Base-by-base conservation (phyloP, 1,140 invertebrate genomes). In the Rhynchophorus ferrugineus region DNA sequence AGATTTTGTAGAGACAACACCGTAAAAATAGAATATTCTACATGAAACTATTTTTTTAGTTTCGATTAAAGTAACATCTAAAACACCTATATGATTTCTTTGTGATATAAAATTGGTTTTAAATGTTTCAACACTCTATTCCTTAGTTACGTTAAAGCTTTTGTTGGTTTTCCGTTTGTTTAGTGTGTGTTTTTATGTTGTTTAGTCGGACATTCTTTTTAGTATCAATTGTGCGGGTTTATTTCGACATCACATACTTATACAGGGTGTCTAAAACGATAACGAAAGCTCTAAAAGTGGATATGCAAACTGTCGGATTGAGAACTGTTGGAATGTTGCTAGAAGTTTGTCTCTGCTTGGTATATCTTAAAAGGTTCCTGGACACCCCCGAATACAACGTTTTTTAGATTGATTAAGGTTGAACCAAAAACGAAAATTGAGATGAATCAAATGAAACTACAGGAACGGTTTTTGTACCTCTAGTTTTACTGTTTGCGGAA, bases 201-300 rank as follows among this genome's bases (percentile, higher is more conserved):
- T n/a, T n/a, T n/a, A n/a, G n/a, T n/a, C n/a, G n/a, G n/a, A n/a
- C 18, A 13, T 20, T 5, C 9, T 16, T 44, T 44, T 44, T 44
- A 44, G n/a, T 44, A 44, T 44, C 43, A 44, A 44, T 44, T 44
- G 43, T 44, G 43, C 43, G 20, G 18, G 17, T 44, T 17, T 13
- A 29, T 13, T 16, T 44, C 16, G 7, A 13, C 21, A 44, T 44
- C 43, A 44, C 43, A 44, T 29, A 17, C 22, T 33, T 44, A 44
- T 44, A 14, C 21, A 44, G 38, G 38, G 38, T 41, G 38, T 41
- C 38, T 17, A 21, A 37, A 37, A 37, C n/a, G 17, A 37, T 37
- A 37, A 37, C n/a, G n/a, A n/a, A n/a, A n/a, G n/a, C n/a, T n/a
- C n/a, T n/a, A n/a, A n/a, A n/a, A n/a, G n/a, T n/a, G n/a, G n/a